A percentile compares a stretch with the other conserved stretches of the same genome.
Conservation (phyloP, 2,797 vertebrate species). For the Synaphobranchus kaupii region DNA sequence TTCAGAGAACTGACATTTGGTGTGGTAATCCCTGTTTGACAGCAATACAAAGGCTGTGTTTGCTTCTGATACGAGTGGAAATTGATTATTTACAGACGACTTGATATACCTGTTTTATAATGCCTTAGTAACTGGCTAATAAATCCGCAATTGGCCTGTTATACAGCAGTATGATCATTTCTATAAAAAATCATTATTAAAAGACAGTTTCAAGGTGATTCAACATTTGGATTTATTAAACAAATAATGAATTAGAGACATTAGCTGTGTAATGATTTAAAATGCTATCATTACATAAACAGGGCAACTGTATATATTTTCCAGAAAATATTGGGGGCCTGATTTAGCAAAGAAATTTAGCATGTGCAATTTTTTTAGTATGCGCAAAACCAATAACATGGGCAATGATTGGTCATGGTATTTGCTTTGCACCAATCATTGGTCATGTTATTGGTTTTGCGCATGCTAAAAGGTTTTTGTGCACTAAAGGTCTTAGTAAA, state of each 20-base stretch:
- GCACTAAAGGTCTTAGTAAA: too few species aligned
- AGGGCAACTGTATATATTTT: not conserved
- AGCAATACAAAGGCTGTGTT: not conserved
- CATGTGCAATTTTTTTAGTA: too few species aligned
- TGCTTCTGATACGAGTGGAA: not conserved
- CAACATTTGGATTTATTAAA: not conserved
- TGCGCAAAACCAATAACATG: too few species aligned
- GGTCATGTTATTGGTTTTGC: too few species aligned
- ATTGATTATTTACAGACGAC: not conserved
- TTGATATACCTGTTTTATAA: not conserved
- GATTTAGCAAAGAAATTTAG: too few species aligned
- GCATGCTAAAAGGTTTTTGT: too few species aligned
- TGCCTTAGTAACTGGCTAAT: not conserved
- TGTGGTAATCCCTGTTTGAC: not conserved
- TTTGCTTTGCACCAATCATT: too few species aligned
- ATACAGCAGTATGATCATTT: too few species aligned
- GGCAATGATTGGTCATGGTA: too few species aligned
- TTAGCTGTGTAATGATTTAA: not conserved
- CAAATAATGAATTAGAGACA: not conserved
- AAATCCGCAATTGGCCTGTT: not conserved
- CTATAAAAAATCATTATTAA: too few species aligned
- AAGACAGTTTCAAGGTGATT: too few species aligned
- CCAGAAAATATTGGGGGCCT: too few species aligned
- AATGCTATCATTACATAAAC: not conserved
- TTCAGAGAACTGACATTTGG: not conserved